A percentile compares a stretch with the other conserved stretches of the same genome.
Conservation (phyloP, 2,888 invertebrate genomes). For the Apantesis nais region DNA sequence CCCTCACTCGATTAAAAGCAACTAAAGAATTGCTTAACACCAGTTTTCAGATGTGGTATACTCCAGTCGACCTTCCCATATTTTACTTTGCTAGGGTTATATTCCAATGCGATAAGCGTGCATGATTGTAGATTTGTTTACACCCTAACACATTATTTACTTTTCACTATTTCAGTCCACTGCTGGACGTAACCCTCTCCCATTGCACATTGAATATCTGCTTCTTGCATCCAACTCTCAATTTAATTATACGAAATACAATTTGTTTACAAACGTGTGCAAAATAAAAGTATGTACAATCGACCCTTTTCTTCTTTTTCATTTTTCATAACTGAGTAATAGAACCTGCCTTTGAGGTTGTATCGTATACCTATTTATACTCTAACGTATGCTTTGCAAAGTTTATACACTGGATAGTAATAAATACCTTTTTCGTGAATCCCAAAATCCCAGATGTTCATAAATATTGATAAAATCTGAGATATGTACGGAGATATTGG, state of each 20-base stretch:
- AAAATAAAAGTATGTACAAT: not conserved
- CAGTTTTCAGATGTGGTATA: too few species aligned
- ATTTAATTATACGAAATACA: too few species aligned
- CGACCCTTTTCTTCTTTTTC: not conserved
- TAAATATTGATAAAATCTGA: slow-evolving; percentile 18
- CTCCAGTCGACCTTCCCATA: too few species aligned
- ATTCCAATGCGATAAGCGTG: too few species aligned
- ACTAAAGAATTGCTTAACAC: too few species aligned
- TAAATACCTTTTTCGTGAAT: slow-evolving; percentile 7
- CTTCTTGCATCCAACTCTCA: too few species aligned
- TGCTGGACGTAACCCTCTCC: too few species aligned
- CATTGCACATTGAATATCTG: too few species aligned
- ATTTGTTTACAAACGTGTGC: not conserved
- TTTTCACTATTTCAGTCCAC: too few species aligned
- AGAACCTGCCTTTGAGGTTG: not conserved
- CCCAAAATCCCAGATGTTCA: slow-evolving; percentile 12
- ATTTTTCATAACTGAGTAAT: not conserved
- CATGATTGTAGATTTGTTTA: not conserved
- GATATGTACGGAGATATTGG: slow-evolving; percentile 6
- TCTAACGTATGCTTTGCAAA: not conserved
- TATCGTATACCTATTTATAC: not conserved
- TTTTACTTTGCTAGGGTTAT: too few species aligned
- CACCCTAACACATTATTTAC: not conserved
- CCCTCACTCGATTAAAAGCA: too few species aligned
- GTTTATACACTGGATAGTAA: slow-evolving; percentile 7